Evolutionary conservation across 1,140 invertebrate species (phyloP).

Genomic region (Halyomorpha halys): DNA sequence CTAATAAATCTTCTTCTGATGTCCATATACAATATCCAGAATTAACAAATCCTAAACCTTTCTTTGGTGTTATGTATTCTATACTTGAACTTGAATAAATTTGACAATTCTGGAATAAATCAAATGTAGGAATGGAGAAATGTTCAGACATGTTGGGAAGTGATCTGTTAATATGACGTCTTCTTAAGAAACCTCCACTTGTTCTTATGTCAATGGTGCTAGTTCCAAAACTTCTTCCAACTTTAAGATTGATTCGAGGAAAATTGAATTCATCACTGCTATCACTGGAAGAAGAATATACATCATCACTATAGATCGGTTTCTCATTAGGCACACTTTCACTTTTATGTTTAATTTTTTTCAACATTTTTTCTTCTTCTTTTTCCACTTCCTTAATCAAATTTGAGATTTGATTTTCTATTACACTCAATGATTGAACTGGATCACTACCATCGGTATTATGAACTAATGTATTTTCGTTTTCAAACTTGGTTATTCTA

Average conservation of each 20-base stretch:
- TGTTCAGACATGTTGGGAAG: slow-evolving; percentile 25
- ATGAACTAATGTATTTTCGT: background rate
- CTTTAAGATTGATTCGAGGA: slow-evolving; percentile 7
- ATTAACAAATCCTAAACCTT: slow-evolving; percentile 16
- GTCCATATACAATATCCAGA: slow-evolving; percentile 31
- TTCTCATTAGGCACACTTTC: slow-evolving; percentile 26
- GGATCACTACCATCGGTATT: background rate
- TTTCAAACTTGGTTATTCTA: background rate
- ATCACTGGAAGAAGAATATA: slow-evolving; percentile 4
- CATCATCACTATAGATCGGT: no score
- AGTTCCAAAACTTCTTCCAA: slow-evolving; percentile 12
- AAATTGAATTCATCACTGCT: slow-evolving; percentile 36
- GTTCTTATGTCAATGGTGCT: slow-evolving; percentile 21
- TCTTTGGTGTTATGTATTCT: slow-evolving; percentile 29
- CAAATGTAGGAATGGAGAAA: slow-evolving; percentile 15
- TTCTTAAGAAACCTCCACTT: background rate
- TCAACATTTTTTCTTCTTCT: slow-evolving; percentile 28
- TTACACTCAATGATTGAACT: slow-evolving; percentile 16
- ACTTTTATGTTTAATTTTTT: background rate
- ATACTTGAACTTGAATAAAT: slow-evolving; percentile 22
- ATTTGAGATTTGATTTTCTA: slow-evolving; percentile 29
- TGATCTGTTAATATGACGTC: slow-evolving; percentile 23
- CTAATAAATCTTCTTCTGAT: slow-evolving; percentile 7
- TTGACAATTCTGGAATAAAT: background rate
- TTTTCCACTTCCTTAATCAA: slow-evolving; percentile 30